These are phyloP conservation scores for Mus caroli DNA, from an alignment of 2,797 vertebrate genomes.

Conservation along the genomic window DNA sequence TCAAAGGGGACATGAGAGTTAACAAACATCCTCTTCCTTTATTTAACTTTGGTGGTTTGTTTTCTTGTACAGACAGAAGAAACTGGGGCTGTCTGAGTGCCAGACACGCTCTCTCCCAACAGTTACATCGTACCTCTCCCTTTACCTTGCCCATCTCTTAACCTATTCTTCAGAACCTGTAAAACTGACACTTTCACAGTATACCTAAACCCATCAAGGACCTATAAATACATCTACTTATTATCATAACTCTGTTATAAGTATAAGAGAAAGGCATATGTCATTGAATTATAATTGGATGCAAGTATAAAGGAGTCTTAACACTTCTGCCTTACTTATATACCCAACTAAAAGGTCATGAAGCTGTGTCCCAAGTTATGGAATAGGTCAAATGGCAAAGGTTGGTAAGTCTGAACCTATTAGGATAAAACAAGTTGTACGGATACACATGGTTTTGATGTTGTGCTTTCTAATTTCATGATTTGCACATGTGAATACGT, in stretches of 20 bases:
- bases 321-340: not conserved
- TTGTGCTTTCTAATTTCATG: conserved; percentile 19
- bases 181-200: not conserved
- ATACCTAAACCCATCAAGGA: not conserved
- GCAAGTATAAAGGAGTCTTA: not conserved
- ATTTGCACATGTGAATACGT: not conserved
- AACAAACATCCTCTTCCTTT: not conserved
- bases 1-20: not conserved
- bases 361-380: not conserved
- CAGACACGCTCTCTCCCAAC: not conserved
- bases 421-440: not conserved
- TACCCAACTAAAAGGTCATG: not conserved
- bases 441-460: not conserved
- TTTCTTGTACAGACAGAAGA: not conserved
- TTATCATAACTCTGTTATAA: not conserved
- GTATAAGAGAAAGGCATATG: not conserved
- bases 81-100: not conserved
- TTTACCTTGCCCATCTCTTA: not conserved
- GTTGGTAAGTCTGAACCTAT: not conserved
- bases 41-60: not conserved
- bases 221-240: not conserved
- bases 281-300: not conserved
- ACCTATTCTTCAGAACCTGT: not conserved
- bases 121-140: no score
- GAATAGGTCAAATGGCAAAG: not conserved